Base-by-base conservation (phyloP, 2,888 invertebrate genomes). In the Chrysopilus asiliformis region DNA sequence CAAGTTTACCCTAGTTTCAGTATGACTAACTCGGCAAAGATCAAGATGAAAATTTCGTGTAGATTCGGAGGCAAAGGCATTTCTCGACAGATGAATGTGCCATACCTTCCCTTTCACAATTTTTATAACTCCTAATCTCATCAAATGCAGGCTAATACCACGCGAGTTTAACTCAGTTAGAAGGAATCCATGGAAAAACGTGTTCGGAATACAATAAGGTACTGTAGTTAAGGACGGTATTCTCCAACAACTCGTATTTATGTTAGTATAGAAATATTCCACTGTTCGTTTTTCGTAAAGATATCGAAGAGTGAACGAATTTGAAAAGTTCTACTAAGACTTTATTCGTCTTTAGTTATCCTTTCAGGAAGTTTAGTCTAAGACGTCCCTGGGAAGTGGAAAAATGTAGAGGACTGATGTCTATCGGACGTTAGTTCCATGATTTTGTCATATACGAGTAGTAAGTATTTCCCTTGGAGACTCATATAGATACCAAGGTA, bases 131-230 rank as follows among this genome's bases (percentile, higher is more conserved):
- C 32, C 37, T 37, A 37, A 37, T 37, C 32, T 16, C 29, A 37
- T 37, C 37, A 32, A 37, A 37, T 37, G 32, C 37, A 32, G 32
- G 32, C 37, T 37, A 37, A 37, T 37, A 37, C 37, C 25, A 32
- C 37, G 37, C 37, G 32, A 37, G 26, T 37, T 37, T 37, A 37
- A 37, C 37, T 37, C 32, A 32, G 37, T 37, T 37, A 37, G 31
- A 32, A 18, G 37, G 18, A 37, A 37, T 37, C 37, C 37, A 26
- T 31, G 32, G 14, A 17, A 37, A 37, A 37, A 37, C 37, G 37
- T 37, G 37, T 19, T 18, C 10, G 8, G 37, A 22, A 37, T 37
- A 37, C 26, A 26, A 22, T 26, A 32, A 10, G 30, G 22, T 29
- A 22, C 24, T 22, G 31, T 36, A 25, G 16, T 37, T 32, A 24